Evolutionary conservation across 2,113 vertebrate genomes (phyloP), one percentile per base, ranked within the genome.

Genomic region (Sula dactylatra): DNA sequence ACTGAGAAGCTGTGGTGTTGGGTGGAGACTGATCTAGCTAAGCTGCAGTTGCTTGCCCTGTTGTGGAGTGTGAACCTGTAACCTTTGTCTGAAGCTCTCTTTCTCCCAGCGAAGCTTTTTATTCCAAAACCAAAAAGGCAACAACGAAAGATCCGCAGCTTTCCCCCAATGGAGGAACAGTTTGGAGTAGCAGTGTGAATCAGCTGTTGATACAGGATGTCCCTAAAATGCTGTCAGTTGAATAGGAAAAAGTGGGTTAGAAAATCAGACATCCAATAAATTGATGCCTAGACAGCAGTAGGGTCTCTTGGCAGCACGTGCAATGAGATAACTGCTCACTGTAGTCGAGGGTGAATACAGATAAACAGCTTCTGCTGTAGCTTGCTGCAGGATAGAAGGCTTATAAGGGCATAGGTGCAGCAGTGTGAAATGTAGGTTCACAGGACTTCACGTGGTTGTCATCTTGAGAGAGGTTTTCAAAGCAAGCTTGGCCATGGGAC

Each of bases 81-180:
- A 76, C 21, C 11, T 82, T 79, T 50, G 22, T 70, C n/a, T 82
- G 84, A 72, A 74, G 50, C 25, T 10, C 22, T 9, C 1, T 38
- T 69, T 76, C 47, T 89, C 47, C 52, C 31, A 61, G 8, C 1
- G 3, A 66, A 86, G 21, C 52, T 79, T 81, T 80, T 50, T 77
- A 59, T 79, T 87, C 56, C 25, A 59, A 79, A 85, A 11, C 4
- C 20, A 32, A 38, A 84, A 76, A 65, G 4, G 16, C 31, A 70
- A 16, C 17, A 16, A 4, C 0, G 0, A 55, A 84, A 91, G 44
- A 11, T 20, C 21, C 6, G 9, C 14, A 9, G 8, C 44, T 62
- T 92, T 74, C 13, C 6, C 7, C 8, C 20, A 18, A 4, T 0
- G 2, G 44, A 64, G 32, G 58, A 31, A 47, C 32, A 8, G 40